Percentiles rank a stretch among this genome's conserved stretches.
phyloP scores from a whole-genome alignment of 2,113 vertebrate species.

The Marmota flaviventris region DNA sequence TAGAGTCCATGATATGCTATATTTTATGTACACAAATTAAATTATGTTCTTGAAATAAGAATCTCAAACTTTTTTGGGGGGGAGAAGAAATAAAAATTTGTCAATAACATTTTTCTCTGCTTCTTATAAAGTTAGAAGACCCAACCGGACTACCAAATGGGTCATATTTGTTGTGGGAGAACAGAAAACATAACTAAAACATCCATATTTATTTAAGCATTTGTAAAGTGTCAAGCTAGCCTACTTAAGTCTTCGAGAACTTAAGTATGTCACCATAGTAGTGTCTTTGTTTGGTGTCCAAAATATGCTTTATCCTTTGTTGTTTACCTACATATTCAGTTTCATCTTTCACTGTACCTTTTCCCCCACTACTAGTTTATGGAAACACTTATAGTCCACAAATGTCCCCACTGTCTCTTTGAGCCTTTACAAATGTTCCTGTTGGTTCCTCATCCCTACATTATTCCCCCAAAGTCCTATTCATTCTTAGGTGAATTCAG shows the following conservation, averaged over 20 bases:
- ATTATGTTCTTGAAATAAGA: neutral
- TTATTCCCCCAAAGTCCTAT: neutral
- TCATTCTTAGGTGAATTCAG: neutral
- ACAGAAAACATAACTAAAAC: neutral
- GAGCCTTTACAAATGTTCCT: neutral
- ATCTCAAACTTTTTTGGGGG: neutral
- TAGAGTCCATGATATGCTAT: neutral
- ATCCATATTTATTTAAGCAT: neutral
- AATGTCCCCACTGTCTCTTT: neutral
- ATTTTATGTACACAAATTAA: conserved; percentile 2
- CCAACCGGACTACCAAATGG: neutral
- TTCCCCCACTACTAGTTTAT: neutral
- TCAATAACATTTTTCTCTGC: neutral
- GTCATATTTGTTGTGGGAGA: neutral
- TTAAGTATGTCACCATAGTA: neutral
- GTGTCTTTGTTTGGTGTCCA: neutral
- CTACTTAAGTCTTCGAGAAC: neutral
- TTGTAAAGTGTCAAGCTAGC: neutral
- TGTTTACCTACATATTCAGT: neutral
- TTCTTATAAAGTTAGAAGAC: conserved; percentile 16
- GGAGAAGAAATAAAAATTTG: neutral
- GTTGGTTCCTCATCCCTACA: neutral
- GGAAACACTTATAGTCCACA: neutral
- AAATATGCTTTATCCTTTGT: neutral
- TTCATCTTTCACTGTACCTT: neutral